Base-by-base conservation (phyloP, 2,797 vertebrate species). In the Semaprochilodus insignis region DNA sequence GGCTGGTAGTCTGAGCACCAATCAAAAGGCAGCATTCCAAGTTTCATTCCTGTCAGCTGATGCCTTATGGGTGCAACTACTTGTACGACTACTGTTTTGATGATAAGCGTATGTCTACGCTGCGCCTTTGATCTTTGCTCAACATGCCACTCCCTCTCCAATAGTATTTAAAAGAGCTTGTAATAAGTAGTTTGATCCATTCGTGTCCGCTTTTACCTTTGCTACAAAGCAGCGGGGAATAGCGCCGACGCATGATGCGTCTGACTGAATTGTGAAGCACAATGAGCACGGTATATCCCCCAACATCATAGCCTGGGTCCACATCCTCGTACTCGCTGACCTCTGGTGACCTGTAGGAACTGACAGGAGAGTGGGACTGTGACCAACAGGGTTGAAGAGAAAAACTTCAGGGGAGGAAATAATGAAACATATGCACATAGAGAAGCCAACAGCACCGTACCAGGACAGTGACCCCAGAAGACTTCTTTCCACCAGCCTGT, bases 401-500 rank as follows among this genome's bases (percentile, higher is more conserved):
- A 57, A 65, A 1, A 31, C 31, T 31, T 31, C 31, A 31, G 31
- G 31, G 31, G 31, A 3, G 3, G 31, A 3, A 31, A 31, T 31
- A 31, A 31, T 31, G 3, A 31, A 31, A 3, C 31, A 31, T 31
- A 31, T 31, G 16, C 6, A 19, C 8, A 75, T 51, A 60, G 2
- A 57, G 15, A 70, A 36, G 63, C 36, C 31, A 76, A 57, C 13
- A 62, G 1, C 52, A 25, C 74, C 85, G 81, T 97, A 98, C 98
- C 91, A 44, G 79, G 90, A 78, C 11, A 90, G 77, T 2, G 95
- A 96, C 77, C 97, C 97, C 62, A 96, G 89, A 52, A 91, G 92
- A 91, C 96, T 97, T 90, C 91, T 96, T 90, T 99, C 97, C 89
- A 97, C 87, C 67, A 99, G 95, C 78, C 85, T 93, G 91, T 98